phyloP scores from a whole-genome alignment of 2,797 vertebrate species.

The Diplodus puntazzo region DNA sequence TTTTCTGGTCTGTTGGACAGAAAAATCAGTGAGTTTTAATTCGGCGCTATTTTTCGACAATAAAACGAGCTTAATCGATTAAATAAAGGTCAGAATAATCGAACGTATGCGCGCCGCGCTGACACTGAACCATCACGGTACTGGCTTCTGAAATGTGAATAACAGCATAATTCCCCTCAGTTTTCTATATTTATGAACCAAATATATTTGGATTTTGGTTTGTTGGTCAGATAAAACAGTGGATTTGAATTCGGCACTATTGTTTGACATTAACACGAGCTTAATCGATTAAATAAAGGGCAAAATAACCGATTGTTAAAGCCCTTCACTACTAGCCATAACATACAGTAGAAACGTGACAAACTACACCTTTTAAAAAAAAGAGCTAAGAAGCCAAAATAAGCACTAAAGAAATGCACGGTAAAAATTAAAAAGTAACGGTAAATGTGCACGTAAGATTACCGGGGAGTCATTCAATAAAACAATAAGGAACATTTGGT shows the following conservation, averaged over 20 bases:
- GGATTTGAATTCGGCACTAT: not conserved
- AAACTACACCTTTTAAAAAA: too few species aligned
- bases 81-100: not conserved
- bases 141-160: too few species aligned
- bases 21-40: not conserved
- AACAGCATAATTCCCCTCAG: not conserved
- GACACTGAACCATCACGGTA: too few species aligned
- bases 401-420: too few species aligned
- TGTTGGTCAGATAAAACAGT: too few species aligned
- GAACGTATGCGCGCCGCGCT: not conserved
- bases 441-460: not conserved
- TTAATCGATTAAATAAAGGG: not conserved
- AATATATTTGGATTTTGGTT: too few species aligned
- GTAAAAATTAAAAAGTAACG: rapidly evolving
- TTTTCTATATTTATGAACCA: too few species aligned
- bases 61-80: not conserved
- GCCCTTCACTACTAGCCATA: too few species aligned
- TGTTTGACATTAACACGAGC: not conserved
- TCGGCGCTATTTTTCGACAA: not conserved
- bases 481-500: rapidly evolving
- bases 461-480: too few species aligned
- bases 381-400: not conserved
- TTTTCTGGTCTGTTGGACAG: too few species aligned
- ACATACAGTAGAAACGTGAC: too few species aligned
- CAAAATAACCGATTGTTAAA: not conserved